Percentiles rank a stretch among this genome's conserved stretches.
These are phyloP conservation scores for Deilephila elpenor DNA, from an alignment of 2,888 invertebrate genomes.

Conservation along the genomic window DNA sequence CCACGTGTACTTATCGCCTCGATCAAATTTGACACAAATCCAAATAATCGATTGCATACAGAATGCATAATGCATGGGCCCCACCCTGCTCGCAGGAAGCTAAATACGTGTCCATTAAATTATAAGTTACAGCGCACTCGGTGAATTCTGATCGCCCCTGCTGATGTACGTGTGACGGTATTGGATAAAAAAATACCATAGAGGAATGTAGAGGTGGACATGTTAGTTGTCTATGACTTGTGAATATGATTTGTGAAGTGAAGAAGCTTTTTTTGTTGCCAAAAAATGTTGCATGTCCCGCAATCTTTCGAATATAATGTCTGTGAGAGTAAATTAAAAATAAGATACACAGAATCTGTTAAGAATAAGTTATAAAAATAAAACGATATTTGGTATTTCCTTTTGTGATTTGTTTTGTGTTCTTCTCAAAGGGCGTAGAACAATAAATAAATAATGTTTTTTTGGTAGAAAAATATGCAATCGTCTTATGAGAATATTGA, in stretches of 20 bases:
- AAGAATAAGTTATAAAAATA: too few species aligned
- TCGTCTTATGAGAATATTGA: too few species aligned
- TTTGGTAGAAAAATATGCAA: too few species aligned
- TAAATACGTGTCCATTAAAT: constrained; percentile 51
- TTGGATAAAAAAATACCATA: constrained; percentile 23
- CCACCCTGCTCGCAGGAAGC: constrained; percentile 55
- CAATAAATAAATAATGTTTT: too few species aligned
- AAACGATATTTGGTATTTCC: too few species aligned
- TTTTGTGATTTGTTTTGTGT: too few species aligned
- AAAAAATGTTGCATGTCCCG: too few species aligned
- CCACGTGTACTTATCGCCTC: constrained; percentile 14
- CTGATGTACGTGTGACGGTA: constrained; percentile 8
- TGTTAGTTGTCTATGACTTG: not conserved
- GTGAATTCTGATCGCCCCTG: constrained; percentile 24
- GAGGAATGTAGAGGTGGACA: constrained; percentile 13
- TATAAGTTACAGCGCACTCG: constrained; percentile 44
- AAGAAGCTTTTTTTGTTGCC: too few species aligned
- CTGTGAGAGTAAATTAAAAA: too few species aligned
- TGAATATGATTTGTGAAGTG: not conserved
- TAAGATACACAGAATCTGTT: too few species aligned
- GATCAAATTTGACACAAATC: constrained; percentile 20
- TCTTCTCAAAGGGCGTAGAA: too few species aligned
- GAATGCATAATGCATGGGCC: constrained; percentile 40
- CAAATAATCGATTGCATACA: constrained; percentile 37
- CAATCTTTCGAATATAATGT: too few species aligned